Base-by-base conservation (phyloP, 2,888 invertebrate species). In the Apantesis nais region DNA sequence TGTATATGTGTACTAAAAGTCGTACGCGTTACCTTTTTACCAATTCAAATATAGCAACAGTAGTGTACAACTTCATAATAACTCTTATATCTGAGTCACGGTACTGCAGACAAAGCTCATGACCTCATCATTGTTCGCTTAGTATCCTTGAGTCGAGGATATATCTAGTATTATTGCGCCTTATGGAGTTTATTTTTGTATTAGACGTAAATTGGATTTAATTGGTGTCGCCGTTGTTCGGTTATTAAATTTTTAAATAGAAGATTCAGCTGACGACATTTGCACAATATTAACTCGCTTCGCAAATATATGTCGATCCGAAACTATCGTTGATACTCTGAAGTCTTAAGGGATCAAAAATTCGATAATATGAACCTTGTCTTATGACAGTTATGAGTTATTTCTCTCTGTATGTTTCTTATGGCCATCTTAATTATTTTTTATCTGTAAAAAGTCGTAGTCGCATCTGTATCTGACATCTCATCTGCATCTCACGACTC, bases 71-170 rank as follows among this genome's bases (percentile, higher is more conserved):
- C 44, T 44, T 22, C 22, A 63, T 22, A 63, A 63, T 63, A 63
- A 44, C 44, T 63, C 44, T 31, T 44, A 63, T 22, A 31, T 66
- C 61, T 81, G 76, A 81, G 72, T 83, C 81, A 81, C 73, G 65
- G 68, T 14, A 64, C 65, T 72, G 66, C 70, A 73, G 74, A 66
- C 75, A 71, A 22, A 66, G 58, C 68, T 44, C 70, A 68, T 77
- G 81, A 82, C 73, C 70, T 82, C 78, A 83, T 78, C 79, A 73
- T 77, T 74, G 75, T 72, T 67, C 71, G 48, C n/a, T 22, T 48
- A 31, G 14, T 70, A 81, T 82, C 81, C 81, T 81, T 81, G 73
- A 78, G 69, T 73, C 75, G 68, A 74, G 72, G 63, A 77, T 76
- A 62, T 74, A 67, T 75, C 31, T 52, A 31, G 16, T 41, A 25